Evolutionary conservation across 1,140 invertebrate genomes (phyloP).

Genomic region (Chymomyza costata): DNA sequence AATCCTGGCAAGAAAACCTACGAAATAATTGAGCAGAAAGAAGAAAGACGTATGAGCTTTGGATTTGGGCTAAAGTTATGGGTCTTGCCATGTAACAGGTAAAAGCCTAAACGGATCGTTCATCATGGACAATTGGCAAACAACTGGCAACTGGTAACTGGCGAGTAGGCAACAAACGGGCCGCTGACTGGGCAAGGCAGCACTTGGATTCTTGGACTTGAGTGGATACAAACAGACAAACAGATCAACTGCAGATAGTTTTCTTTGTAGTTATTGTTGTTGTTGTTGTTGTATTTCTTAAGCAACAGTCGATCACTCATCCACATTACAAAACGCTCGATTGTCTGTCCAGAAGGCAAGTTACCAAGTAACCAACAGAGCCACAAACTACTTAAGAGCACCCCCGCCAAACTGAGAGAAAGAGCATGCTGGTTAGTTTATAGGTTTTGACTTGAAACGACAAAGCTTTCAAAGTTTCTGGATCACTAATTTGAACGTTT

Average conservation of each 20-base stretch:
- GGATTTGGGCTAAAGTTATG: background rate
- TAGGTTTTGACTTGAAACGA: too few relatives aligned
- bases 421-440: too few relatives aligned
- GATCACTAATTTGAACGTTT: too few relatives aligned
- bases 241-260: conserved; percentile 66
- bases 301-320: too few relatives aligned
- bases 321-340: too few relatives aligned
- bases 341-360: too few relatives aligned
- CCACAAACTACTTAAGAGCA: too few relatives aligned
- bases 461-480: too few relatives aligned
- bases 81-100: conserved; percentile 47
- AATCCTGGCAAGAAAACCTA: conserved; percentile 48
- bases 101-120: conserved; percentile 68
- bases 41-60: conserved; percentile 52
- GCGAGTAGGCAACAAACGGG: conserved; percentile 17
- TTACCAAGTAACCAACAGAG: too few relatives aligned
- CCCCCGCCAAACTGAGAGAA: too few relatives aligned
- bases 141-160: conserved; percentile 38
- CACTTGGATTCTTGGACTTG: conserved; percentile 26
- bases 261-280: conserved; percentile 48
- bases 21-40: conserved; percentile 65
- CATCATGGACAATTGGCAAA: conserved; percentile 64
- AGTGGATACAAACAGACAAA: conserved; percentile 25
- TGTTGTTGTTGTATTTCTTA: conserved; percentile 19
- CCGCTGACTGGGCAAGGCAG: conserved; percentile 1